phyloP scores from a whole-genome alignment of 2,797 vertebrate genomes.

The Perodicticus potto region DNA sequence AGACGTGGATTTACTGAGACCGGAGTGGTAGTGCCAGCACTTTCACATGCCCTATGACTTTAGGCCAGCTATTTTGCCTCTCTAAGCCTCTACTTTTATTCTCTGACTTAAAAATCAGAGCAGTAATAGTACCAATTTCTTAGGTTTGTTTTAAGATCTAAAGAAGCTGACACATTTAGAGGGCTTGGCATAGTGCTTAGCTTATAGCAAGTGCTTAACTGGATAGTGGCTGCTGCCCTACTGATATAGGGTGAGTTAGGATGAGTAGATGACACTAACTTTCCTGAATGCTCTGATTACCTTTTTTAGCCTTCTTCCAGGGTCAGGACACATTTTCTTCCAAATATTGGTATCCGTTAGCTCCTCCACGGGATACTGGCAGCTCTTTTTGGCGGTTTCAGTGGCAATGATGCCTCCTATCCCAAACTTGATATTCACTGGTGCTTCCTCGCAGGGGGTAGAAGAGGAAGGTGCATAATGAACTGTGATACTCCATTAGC shows the following conservation, averaged over 20 bases:
- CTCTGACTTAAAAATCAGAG: neutral
- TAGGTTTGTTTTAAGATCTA: neutral
- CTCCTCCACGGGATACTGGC: constrained; percentile 42
- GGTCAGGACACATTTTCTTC: constrained; percentile 30
- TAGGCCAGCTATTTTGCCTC: neutral
- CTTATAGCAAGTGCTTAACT: neutral
- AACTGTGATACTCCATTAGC: constrained; percentile 81
- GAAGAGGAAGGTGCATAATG: constrained; percentile 79
- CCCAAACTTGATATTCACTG: constrained; percentile 72
- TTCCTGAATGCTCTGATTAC: neutral
- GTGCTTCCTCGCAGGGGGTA: constrained; percentile 57
- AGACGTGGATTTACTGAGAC: neutral
- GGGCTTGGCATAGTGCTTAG: neutral
- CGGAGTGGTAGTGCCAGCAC: neutral
- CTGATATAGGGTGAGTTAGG: neutral
- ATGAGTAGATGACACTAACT: neutral
- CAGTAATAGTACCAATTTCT: neutral
- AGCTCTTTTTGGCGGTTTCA: constrained; percentile 58
- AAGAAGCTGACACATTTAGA: neutral
- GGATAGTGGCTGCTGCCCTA: neutral
- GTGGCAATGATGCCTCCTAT: constrained; percentile 35
- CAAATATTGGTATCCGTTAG: constrained; percentile 44
- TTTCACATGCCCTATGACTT: neutral
- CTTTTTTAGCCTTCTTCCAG: constrained; percentile 10
- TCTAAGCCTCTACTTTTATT: neutral